A percentile compares a stretch with the other conserved stretches of the same genome.
phyloP scores from a whole-genome alignment of 2,797 vertebrate species.

The Acrocephalus scirpaceus region DNA sequence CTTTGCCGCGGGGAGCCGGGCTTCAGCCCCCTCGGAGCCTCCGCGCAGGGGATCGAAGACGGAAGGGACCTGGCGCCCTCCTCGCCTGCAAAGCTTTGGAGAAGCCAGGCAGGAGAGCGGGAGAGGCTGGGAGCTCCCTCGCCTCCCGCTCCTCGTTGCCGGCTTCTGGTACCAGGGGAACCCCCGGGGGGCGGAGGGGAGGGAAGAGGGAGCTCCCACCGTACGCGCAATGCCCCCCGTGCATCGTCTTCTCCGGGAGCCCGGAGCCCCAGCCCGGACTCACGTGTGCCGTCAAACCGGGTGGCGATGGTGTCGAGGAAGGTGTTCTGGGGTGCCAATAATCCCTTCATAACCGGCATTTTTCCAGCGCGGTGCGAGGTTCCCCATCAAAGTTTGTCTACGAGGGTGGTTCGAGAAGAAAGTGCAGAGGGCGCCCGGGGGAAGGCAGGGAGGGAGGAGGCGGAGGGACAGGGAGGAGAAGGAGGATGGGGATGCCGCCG shows the following conservation, averaged over 20 bases:
- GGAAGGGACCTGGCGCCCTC: background rate
- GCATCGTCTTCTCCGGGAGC: background rate
- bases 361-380: slow-evolving; percentile 87
- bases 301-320: slow-evolving; percentile 98
- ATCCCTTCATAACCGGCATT: slow-evolving; percentile 99
- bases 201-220: background rate
- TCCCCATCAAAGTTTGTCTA: slow-evolving; percentile 95
- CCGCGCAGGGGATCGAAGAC: accelerated
- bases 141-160: background rate
- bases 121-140: background rate
- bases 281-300: slow-evolving; percentile 98
- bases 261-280: slow-evolving; percentile 75
- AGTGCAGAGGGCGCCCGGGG: slow-evolving; percentile 45
- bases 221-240: accelerated
- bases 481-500: slow-evolving; percentile 15
- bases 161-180: background rate
- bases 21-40: background rate
- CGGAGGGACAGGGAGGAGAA: slow-evolving; percentile 14
- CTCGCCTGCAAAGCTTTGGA: background rate
- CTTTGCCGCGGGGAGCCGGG: background rate
- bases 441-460: slow-evolving; percentile 13
- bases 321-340: slow-evolving; percentile 97
- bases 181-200: background rate
- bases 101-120: background rate
- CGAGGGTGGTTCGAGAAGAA: slow-evolving; percentile 66